Evolutionary conservation across 2,113 vertebrate species (phyloP).

Genomic region (Ailuropoda melanoleuca): DNA sequence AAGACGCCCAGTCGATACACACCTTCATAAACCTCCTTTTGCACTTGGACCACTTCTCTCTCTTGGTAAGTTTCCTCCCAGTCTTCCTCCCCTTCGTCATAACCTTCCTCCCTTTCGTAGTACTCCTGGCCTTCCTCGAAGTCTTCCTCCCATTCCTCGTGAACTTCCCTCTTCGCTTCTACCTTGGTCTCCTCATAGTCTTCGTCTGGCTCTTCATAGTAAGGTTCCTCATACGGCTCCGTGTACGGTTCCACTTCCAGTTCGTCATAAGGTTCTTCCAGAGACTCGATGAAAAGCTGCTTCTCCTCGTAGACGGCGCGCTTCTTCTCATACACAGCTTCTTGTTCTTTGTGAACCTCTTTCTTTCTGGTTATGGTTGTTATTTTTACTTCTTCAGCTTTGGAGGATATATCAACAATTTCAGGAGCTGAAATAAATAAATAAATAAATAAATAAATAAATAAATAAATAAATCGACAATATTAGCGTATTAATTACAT

Average conservation of each 20-base stretch:
- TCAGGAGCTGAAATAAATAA: conserved; percentile 82
- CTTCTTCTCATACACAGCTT: conserved; percentile 71
- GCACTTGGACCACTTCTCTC: conserved; percentile 81
- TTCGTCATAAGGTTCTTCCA: conserved; percentile 75
- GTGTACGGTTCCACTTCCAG: conserved; percentile 58
- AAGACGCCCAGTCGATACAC: not conserved
- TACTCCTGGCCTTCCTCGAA: conserved; percentile 82
- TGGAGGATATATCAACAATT: conserved; percentile 77
- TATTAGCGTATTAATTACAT: not conserved
- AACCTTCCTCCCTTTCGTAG: conserved; percentile 82
- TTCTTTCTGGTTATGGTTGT: conserved; percentile 84
- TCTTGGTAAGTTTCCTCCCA: conserved; percentile 82
- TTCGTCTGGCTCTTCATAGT: conserved; percentile 78
- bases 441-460: not conserved
- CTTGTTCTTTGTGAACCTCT: conserved; percentile 78
- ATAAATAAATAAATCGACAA: not conserved
- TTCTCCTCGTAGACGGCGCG: conserved; percentile 62
- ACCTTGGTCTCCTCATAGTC: conserved; percentile 79
- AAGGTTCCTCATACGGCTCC: conserved; percentile 62
- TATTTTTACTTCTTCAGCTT: conserved; percentile 88
- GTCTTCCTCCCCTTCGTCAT: conserved; percentile 84
- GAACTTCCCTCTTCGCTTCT: conserved; percentile 75
- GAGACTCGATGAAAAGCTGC: conserved; percentile 64
- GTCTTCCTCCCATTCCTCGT: conserved; percentile 87
- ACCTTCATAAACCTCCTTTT: conserved; percentile 85